phyloP scores from a whole-genome alignment of 1,140 invertebrate species.

The Drosophila arizonae region DNA sequence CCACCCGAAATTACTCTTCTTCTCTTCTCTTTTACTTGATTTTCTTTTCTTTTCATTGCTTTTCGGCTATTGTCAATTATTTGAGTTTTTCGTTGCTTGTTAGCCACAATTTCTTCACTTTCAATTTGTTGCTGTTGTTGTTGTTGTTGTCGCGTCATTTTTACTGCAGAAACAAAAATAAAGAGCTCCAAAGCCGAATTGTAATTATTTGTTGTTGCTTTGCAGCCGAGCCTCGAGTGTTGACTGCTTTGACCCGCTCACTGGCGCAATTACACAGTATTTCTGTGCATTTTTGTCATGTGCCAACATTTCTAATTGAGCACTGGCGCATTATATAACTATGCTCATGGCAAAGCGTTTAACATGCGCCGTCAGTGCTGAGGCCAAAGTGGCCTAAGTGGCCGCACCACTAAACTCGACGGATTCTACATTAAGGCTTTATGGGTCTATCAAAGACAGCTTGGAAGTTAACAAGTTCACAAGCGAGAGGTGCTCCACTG shows the following conservation, averaged over 20 bases:
- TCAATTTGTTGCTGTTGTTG: slow-evolving; percentile 17
- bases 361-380: not conserved
- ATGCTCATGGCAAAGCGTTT: not conserved
- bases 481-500: no score
- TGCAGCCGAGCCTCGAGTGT: slow-evolving; percentile 22
- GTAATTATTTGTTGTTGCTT: slow-evolving; percentile 44
- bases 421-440: no score
- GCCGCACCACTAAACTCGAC: not conserved
- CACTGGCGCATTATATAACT: slow-evolving; percentile 34
- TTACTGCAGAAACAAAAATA: slow-evolving; percentile 29
- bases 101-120: slow-evolving; percentile 44
- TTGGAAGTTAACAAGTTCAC: no score
- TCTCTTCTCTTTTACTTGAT: not conserved
- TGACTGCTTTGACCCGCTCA: slow-evolving; percentile 36
- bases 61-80: slow-evolving; percentile 28
- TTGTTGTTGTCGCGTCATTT: slow-evolving; percentile 25
- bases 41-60: not conserved
- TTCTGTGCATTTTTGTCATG: not conserved
- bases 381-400: not conserved
- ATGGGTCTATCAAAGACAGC: not conserved
- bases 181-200: slow-evolving; percentile 19
- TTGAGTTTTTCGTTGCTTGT: slow-evolving; percentile 20
- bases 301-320: slow-evolving; percentile 39
- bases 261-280: slow-evolving; percentile 9
- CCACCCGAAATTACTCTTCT: slow-evolving; percentile 31